Evolutionary conservation across 2,797 vertebrate genomes (phyloP).

Genomic region (Propithecus perrieri): DNA sequence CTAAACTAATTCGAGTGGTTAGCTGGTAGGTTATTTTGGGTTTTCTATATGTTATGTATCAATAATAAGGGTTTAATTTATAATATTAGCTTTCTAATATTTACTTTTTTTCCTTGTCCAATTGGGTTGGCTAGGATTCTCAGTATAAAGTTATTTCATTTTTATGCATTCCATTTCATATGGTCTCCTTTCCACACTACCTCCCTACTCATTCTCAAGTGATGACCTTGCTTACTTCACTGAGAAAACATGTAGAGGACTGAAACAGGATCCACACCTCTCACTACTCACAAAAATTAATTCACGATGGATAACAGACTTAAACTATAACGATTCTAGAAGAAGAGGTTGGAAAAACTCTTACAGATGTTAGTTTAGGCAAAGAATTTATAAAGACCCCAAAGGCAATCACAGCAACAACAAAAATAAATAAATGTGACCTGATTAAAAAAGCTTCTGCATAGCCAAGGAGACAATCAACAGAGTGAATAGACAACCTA

Average conservation of each 20-base stretch:
- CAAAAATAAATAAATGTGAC: too few species aligned
- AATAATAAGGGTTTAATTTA: neutral
- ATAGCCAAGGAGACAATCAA: too few species aligned
- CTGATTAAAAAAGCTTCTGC: too few species aligned
- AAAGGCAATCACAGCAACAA: too few species aligned
- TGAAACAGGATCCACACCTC: too few species aligned
- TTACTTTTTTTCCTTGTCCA: neutral
- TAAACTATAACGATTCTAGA: too few species aligned
- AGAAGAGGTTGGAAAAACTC: too few species aligned
- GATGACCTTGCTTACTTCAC: neutral
- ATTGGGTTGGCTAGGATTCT: neutral
- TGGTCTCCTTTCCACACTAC: neutral
- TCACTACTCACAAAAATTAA: too few species aligned
- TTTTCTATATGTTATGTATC: neutral
- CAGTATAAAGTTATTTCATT: neutral
- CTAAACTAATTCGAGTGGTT: neutral
- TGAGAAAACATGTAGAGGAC: neutral
- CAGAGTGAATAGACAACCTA: too few species aligned
- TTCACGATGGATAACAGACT: too few species aligned
- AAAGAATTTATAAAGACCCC: too few species aligned
- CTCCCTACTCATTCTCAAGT: neutral
- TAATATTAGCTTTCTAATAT: neutral
- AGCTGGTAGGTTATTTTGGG: neutral
- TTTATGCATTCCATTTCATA: neutral
- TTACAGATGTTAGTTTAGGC: too few species aligned